Conservation (phyloP, 2,113 vertebrate genomes). For the Tinamus guttatus region DNA sequence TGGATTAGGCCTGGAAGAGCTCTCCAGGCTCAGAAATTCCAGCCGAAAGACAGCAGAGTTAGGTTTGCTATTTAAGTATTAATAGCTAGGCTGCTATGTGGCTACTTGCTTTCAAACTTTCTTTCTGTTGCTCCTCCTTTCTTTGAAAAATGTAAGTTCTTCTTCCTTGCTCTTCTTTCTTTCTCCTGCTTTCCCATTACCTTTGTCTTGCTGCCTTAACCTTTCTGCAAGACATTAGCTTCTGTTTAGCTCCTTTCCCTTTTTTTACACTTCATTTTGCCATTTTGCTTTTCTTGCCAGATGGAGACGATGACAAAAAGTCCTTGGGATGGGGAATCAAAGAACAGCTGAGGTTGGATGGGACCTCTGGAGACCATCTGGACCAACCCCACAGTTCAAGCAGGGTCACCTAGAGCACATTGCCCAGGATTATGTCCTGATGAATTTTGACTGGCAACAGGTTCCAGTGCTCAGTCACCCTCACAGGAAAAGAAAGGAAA, state of each 20-base stretch:
- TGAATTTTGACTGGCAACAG: too few species aligned
- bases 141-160: not conserved
- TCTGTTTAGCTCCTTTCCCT: not conserved
- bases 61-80: not conserved
- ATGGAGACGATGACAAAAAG: not conserved
- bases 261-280: not conserved
- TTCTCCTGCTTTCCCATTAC: not conserved
- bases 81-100: not conserved
- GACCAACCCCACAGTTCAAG: too few species aligned
- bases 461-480: too few species aligned
- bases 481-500: not conserved
- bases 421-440: too few species aligned
- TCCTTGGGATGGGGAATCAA: not conserved
- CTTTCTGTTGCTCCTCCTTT: not conserved
- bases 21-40: not conserved
- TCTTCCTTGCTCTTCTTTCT: not conserved
- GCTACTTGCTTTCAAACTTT: not conserved
- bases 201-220: not conserved
- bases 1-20: not conserved
- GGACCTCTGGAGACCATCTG: too few species aligned
- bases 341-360: too few species aligned
- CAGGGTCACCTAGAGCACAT: too few species aligned
- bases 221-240: not conserved
- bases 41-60: not conserved
- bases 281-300: not conserved